Conservation (phyloP, 1,140 invertebrate genomes). For the Aphelinus certus region DNA sequence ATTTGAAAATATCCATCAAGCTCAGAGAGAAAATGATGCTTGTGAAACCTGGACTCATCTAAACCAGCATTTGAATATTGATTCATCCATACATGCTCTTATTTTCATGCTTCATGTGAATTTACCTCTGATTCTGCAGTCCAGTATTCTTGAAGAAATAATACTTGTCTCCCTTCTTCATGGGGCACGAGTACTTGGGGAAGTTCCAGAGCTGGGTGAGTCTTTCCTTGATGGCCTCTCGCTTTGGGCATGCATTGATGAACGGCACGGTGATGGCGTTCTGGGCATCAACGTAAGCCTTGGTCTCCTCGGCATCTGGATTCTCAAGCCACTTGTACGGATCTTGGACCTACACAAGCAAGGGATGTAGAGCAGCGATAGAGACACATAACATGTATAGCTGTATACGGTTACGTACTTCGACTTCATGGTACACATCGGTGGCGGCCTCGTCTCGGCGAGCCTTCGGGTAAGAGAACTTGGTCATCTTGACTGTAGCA, state of each 20-base stretch:
- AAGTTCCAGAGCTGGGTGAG: conserved; percentile 95
- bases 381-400: no score
- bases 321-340: conserved; percentile 98
- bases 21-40: no score
- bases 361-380: no score
- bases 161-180: conserved; percentile 84
- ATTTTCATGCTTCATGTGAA: background rate
- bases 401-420: conserved; percentile 68
- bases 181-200: conserved; percentile 92
- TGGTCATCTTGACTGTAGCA: conserved; percentile 27
- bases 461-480: conserved; percentile 77
- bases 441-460: conserved; percentile 80
- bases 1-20: no score
- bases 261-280: conserved; percentile 91
- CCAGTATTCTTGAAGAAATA: conserved; percentile 95
- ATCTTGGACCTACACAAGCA: conserved; percentile 78
- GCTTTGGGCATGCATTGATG: conserved; percentile 79
- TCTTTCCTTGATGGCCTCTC: conserved; percentile 77
- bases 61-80: no score
- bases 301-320: conserved; percentile 91
- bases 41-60: no score
- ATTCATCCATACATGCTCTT: no score
- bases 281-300: conserved; percentile 90
- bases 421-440: conserved; percentile 84
- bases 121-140: conserved; percentile 93